Evolutionary conservation across 2,797 vertebrate genomes (phyloP), one percentile per base, ranked within the genome.

Genomic region (Rhyacichthys aspro): DNA sequence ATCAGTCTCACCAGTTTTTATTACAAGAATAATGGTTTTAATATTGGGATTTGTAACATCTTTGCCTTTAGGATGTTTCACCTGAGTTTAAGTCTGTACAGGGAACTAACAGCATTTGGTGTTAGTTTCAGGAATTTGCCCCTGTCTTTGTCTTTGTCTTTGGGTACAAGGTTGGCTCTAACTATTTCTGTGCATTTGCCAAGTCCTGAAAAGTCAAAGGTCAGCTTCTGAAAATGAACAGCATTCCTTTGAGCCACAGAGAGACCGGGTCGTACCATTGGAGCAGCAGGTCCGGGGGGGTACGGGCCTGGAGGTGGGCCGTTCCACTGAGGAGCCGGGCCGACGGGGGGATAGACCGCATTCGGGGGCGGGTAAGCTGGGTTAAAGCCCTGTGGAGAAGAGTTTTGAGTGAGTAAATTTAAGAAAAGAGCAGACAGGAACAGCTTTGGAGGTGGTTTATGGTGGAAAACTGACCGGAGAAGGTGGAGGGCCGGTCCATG

Each of bases 401-500:
- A 64, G 2, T 50, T 41, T 49, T 46, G 5, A 61, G 23, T 23
- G 53, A 16, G 6, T 3, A 28, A 5, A 44, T 38, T 4, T 7
- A 54, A 17, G 8, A 65, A 49, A 8, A 39, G 10, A 43, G 23
- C 2, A 14, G 18, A 11, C 14, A 36, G 1, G 5, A 12, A n/a
- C n/a, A n/a, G n/a, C n/a, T 28, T 28, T 16, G 32, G 17, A 58
- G 10, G 1, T 19, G 10, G n/a, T 8, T 19, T 32, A 10, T 28
- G 5, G 23, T 36, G 19, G 44, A 39, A 23, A 37, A 76, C 72
- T 81, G 3, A 85, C 84, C 7, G 78, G 48, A 11, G 68, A 38
- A 5, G 79, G 61, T 8, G 81, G 72, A 5, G 81, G 79, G 17
- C 73, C 81, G 0, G 32, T 70, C 75, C 79, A 86, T 33, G 74